Percentiles rank a stretch among this genome's conserved stretches.
phyloP scores from a whole-genome alignment of 2,113 vertebrate species.

The Campylorhamphus procurvoides region DNA sequence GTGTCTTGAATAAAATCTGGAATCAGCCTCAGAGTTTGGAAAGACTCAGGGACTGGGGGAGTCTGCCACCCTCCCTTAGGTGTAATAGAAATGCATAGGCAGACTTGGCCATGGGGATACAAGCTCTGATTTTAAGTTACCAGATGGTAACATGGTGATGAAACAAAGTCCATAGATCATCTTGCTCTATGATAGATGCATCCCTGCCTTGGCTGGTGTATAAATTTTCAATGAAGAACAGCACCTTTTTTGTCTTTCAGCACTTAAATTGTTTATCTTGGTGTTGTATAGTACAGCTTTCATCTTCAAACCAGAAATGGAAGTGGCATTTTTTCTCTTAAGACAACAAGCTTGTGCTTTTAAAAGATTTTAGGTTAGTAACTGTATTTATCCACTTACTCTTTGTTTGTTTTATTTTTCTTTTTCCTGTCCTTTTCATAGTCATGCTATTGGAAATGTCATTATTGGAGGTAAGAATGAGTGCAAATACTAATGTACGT shows the following conservation, averaged over 20 bases:
- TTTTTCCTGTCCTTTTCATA: background rate
- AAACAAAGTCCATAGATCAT: background rate
- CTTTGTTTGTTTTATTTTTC: background rate
- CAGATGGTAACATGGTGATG: background rate
- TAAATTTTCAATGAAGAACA: background rate
- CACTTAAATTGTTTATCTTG: background rate
- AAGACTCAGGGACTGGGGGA: background rate
- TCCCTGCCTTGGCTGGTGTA: background rate
- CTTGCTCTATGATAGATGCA: background rate
- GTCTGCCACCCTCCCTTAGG: background rate
- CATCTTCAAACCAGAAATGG: background rate
- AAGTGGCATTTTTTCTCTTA: fast-evolving
- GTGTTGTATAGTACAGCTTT: background rate
- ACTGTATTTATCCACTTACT: background rate
- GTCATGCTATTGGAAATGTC: background rate
- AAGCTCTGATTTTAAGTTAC: background rate
- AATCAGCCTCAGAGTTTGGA: background rate
- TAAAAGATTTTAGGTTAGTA: background rate
- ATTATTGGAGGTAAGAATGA: background rate
- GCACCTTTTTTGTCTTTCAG: background rate
- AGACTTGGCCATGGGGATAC: background rate
- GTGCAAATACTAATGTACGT: background rate
- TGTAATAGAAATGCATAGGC: background rate
- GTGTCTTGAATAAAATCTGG: background rate
- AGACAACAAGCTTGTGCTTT: background rate